These are phyloP conservation scores for Trogon melanurus DNA, from an alignment of 2,113 vertebrate species.

Conservation along the genomic window DNA sequence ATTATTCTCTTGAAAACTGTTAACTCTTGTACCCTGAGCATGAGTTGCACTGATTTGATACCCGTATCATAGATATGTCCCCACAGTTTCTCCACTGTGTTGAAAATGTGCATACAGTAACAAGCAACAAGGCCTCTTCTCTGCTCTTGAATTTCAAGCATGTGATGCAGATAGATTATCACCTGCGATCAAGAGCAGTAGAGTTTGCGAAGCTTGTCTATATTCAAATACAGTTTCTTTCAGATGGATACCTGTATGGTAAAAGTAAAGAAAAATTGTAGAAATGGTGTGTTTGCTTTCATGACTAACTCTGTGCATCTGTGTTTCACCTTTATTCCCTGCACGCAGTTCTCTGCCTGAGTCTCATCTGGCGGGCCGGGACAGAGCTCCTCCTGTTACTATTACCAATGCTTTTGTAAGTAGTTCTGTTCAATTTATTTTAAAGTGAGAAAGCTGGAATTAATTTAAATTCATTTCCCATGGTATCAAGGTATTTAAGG, in stretches of 20 bases:
- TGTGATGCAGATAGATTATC: background rate
- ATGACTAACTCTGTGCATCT: background rate
- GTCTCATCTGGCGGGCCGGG: background rate
- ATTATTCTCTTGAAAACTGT: background rate
- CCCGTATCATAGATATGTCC: background rate
- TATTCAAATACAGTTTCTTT: background rate
- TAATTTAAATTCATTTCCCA: background rate
- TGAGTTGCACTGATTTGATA: background rate
- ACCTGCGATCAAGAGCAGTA: background rate
- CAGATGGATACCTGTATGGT: fast-evolving
- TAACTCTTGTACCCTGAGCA: background rate
- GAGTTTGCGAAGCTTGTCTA: background rate
- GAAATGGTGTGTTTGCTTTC: background rate
- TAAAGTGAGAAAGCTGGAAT: background rate
- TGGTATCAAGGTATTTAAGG: background rate
- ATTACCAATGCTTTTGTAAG: background rate
- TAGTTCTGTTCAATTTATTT: background rate
- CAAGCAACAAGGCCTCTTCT: background rate
- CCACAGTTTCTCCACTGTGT: background rate
- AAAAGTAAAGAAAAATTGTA: background rate
- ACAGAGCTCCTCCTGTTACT: background rate
- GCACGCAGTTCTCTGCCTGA: background rate
- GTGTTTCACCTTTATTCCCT: background rate
- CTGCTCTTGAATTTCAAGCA: background rate
- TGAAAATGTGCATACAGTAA: background rate